These are phyloP conservation scores for Eumacrocentrus americanus DNA, from an alignment of 2,888 invertebrate genomes.

Conservation along the genomic window DNA sequence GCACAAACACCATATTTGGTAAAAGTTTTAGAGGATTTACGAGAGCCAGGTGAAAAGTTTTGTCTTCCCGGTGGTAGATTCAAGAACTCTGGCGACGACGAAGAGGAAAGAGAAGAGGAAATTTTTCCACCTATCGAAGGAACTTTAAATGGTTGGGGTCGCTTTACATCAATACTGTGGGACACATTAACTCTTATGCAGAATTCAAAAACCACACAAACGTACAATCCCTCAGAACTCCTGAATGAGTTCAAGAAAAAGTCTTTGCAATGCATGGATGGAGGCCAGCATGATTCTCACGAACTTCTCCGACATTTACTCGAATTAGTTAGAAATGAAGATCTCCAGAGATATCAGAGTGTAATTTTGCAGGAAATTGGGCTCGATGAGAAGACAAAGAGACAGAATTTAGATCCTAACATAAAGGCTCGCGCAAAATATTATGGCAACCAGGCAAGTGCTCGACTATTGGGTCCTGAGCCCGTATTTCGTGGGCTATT, in stretches of 20 bases:
- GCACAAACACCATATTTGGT: slow-evolving; percentile 83
- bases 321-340: slow-evolving; percentile 82
- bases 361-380: slow-evolving; percentile 81
- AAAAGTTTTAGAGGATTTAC: slow-evolving; percentile 73
- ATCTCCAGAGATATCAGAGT: slow-evolving; percentile 77
- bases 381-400: slow-evolving; percentile 74
- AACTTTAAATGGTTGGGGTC: slow-evolving; percentile 72
- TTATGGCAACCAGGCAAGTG: slow-evolving; percentile 81
- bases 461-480: slow-evolving; percentile 80
- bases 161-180: slow-evolving; percentile 71
- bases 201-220: slow-evolving; percentile 58
- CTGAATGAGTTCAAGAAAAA: slow-evolving; percentile 71
- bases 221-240: slow-evolving; percentile 63
- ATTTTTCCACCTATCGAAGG: slow-evolving; percentile 68
- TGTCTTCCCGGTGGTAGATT: slow-evolving; percentile 75
- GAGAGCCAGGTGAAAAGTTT: slow-evolving; percentile 73
- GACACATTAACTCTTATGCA: slow-evolving; percentile 75
- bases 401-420: slow-evolving; percentile 77
- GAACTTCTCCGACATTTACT: slow-evolving; percentile 89
- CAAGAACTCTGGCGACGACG: slow-evolving; percentile 61
- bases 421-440: slow-evolving; percentile 80
- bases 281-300: slow-evolving; percentile 96
- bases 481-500: slow-evolving; percentile 93
- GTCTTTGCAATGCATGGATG: slow-evolving; percentile 87
- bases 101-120: slow-evolving; percentile 27